These are phyloP conservation scores for Ferrisia virgata DNA, from an alignment of 2,888 invertebrate genomes.

Conservation along the genomic window DNA sequence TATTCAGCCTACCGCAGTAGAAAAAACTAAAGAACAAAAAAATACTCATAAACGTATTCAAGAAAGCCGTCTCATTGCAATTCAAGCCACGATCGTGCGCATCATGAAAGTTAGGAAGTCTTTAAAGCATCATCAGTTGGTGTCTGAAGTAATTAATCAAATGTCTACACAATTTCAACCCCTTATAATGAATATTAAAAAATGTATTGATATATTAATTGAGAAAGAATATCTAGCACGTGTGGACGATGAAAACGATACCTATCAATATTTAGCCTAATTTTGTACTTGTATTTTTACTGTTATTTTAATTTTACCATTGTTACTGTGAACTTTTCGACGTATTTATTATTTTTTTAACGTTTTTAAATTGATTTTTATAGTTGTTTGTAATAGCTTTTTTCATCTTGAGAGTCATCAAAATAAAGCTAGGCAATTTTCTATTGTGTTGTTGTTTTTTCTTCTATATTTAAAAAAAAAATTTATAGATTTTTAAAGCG, in stretches of 20 bases:
- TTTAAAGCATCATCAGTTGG: slow-evolving; percentile 83
- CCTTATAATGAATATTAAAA: slow-evolving; percentile 95
- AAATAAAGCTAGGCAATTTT: background rate
- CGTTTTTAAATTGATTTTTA: background rate
- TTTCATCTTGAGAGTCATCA: background rate
- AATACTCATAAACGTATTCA: slow-evolving; percentile 98
- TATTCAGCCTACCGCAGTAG: slow-evolving; percentile 95
- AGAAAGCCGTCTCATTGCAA: slow-evolving; percentile 95
- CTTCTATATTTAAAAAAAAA: background rate
- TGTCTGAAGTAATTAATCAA: slow-evolving; percentile 95
- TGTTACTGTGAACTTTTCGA: background rate
- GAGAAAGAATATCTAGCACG: slow-evolving; percentile 98
- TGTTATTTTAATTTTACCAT: slow-evolving; percentile 11
- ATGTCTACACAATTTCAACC: slow-evolving; percentile 94
- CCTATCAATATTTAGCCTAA: slow-evolving; percentile 96
- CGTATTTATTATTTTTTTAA: background rate
- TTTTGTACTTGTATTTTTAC: background rate
- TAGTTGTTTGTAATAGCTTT: background rate
- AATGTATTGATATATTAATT: slow-evolving; percentile 99
- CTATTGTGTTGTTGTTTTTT: background rate
- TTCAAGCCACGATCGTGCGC: slow-evolving; percentile 90
- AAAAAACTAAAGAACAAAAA: slow-evolving; percentile 94
- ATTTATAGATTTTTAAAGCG: too few relatives aligned
- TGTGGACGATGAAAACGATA: slow-evolving; percentile 95
- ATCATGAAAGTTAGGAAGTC: slow-evolving; percentile 99